These are phyloP conservation scores for Pseudomyrmex flavicornis DNA, from an alignment of 1,140 invertebrate species.

Conservation along the genomic window DNA sequence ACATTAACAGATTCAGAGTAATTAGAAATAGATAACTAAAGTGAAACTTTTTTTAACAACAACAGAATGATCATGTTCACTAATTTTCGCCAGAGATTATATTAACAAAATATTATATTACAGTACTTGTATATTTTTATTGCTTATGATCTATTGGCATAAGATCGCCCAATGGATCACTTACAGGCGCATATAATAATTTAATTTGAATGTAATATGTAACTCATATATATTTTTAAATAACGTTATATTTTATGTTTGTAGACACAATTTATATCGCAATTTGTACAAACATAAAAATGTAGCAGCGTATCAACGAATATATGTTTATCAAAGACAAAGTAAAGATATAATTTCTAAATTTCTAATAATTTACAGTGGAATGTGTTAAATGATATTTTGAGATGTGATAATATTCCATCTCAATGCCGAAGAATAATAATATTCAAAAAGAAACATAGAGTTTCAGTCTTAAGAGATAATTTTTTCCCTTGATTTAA, in stretches of 20 bases:
- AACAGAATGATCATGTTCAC: slow-evolving; percentile 79
- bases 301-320: slow-evolving; percentile 17
- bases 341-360: slow-evolving; percentile 23
- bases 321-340: slow-evolving; percentile 1
- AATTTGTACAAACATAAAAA: slow-evolving; percentile 23
- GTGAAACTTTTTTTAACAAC: slow-evolving; percentile 73
- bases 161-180: slow-evolving; percentile 74
- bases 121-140: slow-evolving; percentile 82
- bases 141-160: slow-evolving; percentile 83
- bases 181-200: slow-evolving; percentile 73
- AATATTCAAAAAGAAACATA: slow-evolving; percentile 37
- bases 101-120: slow-evolving; percentile 85
- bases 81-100: slow-evolving; percentile 80
- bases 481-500: slow-evolving; percentile 43
- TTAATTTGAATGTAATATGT: slow-evolving; percentile 13
- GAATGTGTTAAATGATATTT: slow-evolving; percentile 63
- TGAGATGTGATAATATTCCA: not conserved
- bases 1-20: slow-evolving; percentile 26
- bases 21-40: slow-evolving; percentile 76
- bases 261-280: slow-evolving; percentile 16
- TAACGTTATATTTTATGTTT: slow-evolving; percentile 58
- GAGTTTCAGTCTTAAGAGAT: slow-evolving; percentile 80
- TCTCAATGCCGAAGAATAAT: slow-evolving; percentile 45
- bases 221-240: slow-evolving; percentile 65
- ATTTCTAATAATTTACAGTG: slow-evolving; percentile 31